Evolutionary conservation across 2,888 invertebrate genomes (phyloP), one percentile per base, ranked within the genome.

Genomic region (Cacoxenus indagator): DNA sequence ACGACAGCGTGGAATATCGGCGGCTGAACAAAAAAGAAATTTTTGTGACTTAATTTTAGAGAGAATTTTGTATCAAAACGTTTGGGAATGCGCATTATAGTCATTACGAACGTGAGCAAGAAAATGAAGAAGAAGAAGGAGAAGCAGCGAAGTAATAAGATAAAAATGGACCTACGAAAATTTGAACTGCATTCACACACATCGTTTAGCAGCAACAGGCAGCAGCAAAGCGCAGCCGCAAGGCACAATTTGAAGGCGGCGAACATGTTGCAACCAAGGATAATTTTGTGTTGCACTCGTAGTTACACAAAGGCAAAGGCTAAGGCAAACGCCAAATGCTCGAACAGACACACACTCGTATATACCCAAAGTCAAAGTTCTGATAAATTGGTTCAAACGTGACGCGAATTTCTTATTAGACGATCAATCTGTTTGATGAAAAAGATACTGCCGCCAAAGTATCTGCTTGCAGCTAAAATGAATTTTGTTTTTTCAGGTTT

Each of bases 1-100:
- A 73, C 76, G 82, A 66, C 88, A 88, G 59, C 83, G 85, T 29
- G 83, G 81, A 70, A 87, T 75, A 27, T 87, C 87, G 31, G 82
- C 70, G 68, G 87, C 87, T 87, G 71, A 75, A 51, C 55, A 68
- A 24, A 26, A 29, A 59, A 19, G 6, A 59, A 46, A 4, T 46
- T 46, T 6, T 46, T 46, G 11, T 19, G 11, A 67, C 24, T 37
- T 8, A 37, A 11, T 37, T 37, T 37, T 4, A 37, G 1, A 2
- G 37, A 11, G 37, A 37, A 37, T 37, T 37, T 14, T 37, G 37
- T 37, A 37, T 37, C 37, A 14, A 37, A 37, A 37, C 14, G 37
- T 37, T 6, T 9, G 31, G 9, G 31, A 6, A 37, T 37, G 37
- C n/a, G n/a, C n/a, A n/a, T n/a, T n/a, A n/a, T n/a, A n/a, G n/a